These are phyloP conservation scores for Poeciliopsis turneri DNA, from an alignment of 2,797 vertebrate genomes.

Conservation along the genomic window DNA sequence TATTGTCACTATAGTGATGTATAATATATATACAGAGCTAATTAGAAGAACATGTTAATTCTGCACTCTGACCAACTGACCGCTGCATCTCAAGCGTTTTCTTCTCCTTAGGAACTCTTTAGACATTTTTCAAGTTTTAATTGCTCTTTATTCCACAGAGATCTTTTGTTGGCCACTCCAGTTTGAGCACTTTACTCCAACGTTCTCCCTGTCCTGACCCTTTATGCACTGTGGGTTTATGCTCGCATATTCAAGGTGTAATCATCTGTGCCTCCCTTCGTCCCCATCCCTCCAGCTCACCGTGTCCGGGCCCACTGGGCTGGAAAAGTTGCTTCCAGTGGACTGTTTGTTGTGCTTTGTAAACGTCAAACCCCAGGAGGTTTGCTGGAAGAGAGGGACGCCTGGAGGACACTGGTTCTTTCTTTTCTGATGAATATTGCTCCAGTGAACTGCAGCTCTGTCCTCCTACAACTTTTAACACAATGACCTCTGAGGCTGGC, in stretches of 20 bases:
- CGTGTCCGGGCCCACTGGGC: constrained; percentile 64
- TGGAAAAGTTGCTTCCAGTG: constrained; percentile 77
- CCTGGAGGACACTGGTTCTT: constrained; percentile 47
- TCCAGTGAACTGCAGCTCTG: constrained; percentile 23
- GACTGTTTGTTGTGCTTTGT: constrained; percentile 71
- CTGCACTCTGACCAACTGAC: neutral
- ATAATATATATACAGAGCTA: neutral
- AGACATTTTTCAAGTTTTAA: neutral
- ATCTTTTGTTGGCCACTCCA: neutral
- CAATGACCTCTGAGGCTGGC: constrained; percentile 35
- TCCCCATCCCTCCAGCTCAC: constrained; percentile 32
- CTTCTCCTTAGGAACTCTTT: neutral
- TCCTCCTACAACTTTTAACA: constrained; percentile 55
- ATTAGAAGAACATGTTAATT: neutral
- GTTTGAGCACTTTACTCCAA: constrained; percentile 32
- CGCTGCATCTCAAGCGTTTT: neutral
- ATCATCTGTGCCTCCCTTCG: constrained; percentile 60
- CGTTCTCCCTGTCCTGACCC: constrained; percentile 65
- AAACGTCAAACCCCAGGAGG: constrained; percentile 56
- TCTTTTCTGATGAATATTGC: constrained; percentile 30
- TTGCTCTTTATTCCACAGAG: constrained; percentile 6
- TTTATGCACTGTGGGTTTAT: constrained; percentile 61
- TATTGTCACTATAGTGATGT: no score
- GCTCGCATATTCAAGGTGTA: constrained; percentile 76
- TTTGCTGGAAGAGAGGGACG: constrained; percentile 37